Conservation (phyloP, 2,113 vertebrate species). For the Oreochromis aureus region DNA sequence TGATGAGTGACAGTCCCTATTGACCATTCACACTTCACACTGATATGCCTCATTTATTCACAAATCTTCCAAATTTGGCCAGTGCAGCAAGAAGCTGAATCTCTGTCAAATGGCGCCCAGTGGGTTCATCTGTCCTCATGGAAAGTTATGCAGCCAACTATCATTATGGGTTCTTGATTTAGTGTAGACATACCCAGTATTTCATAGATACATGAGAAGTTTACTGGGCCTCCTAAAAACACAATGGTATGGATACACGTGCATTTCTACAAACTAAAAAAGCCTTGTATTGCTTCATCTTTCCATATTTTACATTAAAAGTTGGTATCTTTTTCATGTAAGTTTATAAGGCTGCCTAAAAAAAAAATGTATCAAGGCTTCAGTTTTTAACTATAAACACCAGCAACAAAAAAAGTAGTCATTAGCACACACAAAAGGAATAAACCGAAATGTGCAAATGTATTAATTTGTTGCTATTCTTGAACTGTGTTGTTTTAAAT, state of each 20-base stretch:
- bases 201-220: background rate
- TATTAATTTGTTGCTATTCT: background rate
- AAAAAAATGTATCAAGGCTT: background rate
- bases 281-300: background rate
- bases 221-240: background rate
- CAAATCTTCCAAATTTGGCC: constrained; percentile 14
- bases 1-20: background rate
- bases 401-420: background rate
- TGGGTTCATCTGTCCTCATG: background rate
- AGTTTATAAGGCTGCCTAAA: background rate
- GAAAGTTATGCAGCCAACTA: background rate
- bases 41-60: constrained; percentile 30
- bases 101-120: background rate
- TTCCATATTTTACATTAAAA: background rate
- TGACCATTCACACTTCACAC: background rate
- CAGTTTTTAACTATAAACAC: background rate
- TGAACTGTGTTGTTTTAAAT: background rate
- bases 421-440: background rate
- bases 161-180: background rate
- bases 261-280: background rate
- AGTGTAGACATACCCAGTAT: background rate
- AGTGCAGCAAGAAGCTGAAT: constrained; percentile 1
- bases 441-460: background rate
- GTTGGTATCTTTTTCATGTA: background rate
- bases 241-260: background rate